These are phyloP conservation scores for Neoarius graeffei DNA, from an alignment of 2,113 vertebrate species.

Conservation along the genomic window DNA sequence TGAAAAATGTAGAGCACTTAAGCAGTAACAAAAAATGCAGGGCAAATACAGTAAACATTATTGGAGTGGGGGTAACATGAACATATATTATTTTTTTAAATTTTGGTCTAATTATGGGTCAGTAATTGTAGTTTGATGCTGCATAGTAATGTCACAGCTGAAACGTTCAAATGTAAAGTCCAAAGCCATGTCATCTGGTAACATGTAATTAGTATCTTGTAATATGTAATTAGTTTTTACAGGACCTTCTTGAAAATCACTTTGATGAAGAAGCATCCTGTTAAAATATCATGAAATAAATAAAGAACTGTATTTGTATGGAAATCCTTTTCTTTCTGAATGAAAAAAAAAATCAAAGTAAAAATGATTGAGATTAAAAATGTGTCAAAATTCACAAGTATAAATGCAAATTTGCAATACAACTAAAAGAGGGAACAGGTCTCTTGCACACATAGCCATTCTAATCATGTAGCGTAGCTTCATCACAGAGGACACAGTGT, in stretches of 20 bases:
- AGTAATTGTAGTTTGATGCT: not conserved
- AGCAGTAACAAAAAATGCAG: not conserved
- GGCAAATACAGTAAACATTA: not conserved
- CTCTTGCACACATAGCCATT: not conserved
- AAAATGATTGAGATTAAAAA: not conserved
- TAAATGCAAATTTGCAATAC: slow-evolving; percentile 51
- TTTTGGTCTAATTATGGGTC: not conserved
- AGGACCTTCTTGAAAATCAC: no score
- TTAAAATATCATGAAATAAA: no score
- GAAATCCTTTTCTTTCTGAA: not conserved
- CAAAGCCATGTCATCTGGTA: not conserved
- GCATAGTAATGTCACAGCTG: not conserved
- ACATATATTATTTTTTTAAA: not conserved
- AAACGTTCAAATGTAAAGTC: not conserved
- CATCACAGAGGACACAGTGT: slow-evolving; percentile 59
- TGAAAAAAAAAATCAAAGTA: not conserved
- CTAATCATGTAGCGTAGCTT: not conserved
- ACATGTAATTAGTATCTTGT: no score
- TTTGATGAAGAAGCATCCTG: no score
- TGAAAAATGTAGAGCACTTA: not conserved
- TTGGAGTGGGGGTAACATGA: not conserved
- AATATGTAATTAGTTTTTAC: no score
- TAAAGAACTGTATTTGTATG: not conserved
- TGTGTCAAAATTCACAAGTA: slow-evolving; percentile 54
- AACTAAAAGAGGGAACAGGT: slow-evolving; percentile 18